Base-by-base conservation (phyloP, 2,797 vertebrate genomes). In the Sarcophilus harrisii region DNA sequence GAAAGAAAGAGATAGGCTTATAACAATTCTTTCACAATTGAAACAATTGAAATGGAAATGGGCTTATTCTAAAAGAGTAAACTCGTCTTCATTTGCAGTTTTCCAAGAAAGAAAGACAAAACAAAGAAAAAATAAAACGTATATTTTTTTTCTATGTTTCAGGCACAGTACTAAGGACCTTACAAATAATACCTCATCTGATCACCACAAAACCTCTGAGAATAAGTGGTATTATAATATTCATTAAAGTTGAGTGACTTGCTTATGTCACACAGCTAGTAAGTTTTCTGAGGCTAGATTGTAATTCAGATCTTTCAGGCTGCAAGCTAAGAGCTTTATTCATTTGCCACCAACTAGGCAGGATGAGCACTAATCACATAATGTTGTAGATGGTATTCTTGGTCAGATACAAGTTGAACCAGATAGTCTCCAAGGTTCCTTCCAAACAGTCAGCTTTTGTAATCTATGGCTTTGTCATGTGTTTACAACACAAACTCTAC, bases 111-210 rank as follows among this genome's bases (percentile, higher is more conserved):
- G n/a, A 18, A 2, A 73, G 5, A 14, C 73, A 6, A 5, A n/a
- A 16, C n/a, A 73, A 21, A 21, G 6, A 0, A 1, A 5, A 13
- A 1, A 0, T 54, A 18, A 16, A 66, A 66, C 49, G 13, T 32
- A 66, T 16, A 16, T 66, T n/a, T 66, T 66, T 66, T 32, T 66
- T 16, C 29, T 66, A n/a, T 16, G n/a, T 21, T n/a, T 16, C 66
- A 73, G 32, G 32, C 16, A 73, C 16, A 38, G n/a, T 9, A 10
- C 62, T 73, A 38, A 73, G 16, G n/a, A 38, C n/a, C 38, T 38
- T 73, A 73, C 5, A 38, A 38, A 73, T 59, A 28, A 38, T 21
- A 38, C 1, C 0, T 73, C 16, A 38, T 73, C 21, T 38, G n/a
- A 73, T 38, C 6, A 2, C 9, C n/a, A 38, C 5, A 73, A 73